A percentile compares a stretch with the other conserved stretches of the same genome.
Conservation (phyloP, 2,888 invertebrate genomes). For the Oxytorus armatus region DNA sequence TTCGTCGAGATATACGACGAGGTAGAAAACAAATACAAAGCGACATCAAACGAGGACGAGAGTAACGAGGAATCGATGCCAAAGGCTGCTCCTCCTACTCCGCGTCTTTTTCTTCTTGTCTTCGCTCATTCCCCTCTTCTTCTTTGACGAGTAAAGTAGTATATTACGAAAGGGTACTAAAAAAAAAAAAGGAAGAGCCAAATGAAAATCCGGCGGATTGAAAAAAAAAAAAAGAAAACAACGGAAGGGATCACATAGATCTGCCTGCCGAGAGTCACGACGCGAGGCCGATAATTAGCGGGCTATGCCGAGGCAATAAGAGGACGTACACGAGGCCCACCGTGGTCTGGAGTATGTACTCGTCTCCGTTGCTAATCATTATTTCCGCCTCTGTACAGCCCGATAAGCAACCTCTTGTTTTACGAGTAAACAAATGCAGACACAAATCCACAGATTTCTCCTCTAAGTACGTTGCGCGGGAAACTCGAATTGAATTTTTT, state of each 20-base stretch:
- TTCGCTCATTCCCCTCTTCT: conserved; percentile 68
- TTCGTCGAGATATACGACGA: conserved; percentile 35
- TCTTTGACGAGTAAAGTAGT: conserved; percentile 34
- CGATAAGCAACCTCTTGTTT: background rate
- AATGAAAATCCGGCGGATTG: conserved; percentile 9
- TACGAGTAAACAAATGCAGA: background rate
- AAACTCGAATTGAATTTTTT: no score
- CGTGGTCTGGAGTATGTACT: conserved; percentile 3
- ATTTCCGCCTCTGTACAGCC: background rate
- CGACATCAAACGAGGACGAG: conserved; percentile 65
- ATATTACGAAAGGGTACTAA: conserved; percentile 55
- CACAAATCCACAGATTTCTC: no score
- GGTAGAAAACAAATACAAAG: conserved; percentile 66
- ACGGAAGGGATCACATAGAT: conserved; percentile 48
- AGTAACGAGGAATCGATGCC: conserved; percentile 68
- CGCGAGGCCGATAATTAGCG: conserved; percentile 70
- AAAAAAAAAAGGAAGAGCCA: conserved; percentile 16
- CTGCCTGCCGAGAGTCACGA: conserved; percentile 61
- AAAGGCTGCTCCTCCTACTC: conserved; percentile 61
- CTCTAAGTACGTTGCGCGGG: no score
- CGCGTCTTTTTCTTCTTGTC: conserved; percentile 53
- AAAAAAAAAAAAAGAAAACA: conserved; percentile 54
- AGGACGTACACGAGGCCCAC: conserved; percentile 33
- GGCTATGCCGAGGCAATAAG: conserved; percentile 62
- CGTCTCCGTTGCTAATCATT: conserved; percentile 5